These are phyloP conservation scores for Nycteola revayana DNA, from an alignment of 2,888 invertebrate species.

Conservation along the genomic window DNA sequence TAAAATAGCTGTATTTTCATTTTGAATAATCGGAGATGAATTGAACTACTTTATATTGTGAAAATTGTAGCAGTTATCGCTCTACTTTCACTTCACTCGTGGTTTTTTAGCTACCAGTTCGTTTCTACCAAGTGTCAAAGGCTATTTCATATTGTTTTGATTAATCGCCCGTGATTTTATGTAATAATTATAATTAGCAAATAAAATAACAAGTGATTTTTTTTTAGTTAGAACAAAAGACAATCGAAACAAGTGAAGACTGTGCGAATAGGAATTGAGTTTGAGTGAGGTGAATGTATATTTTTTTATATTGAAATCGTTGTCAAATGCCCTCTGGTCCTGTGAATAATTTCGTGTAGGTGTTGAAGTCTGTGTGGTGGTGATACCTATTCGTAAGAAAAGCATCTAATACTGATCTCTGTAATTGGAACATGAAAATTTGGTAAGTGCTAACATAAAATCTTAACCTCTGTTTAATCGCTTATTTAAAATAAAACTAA, in stretches of 20 bases:
- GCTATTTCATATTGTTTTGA: constrained; percentile 35
- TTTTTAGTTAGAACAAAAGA: background rate
- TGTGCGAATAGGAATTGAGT: constrained; percentile 6
- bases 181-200: constrained; percentile 13
- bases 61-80: background rate
- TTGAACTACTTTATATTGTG: too few species aligned
- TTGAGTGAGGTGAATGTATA: constrained; percentile 2
- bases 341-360: constrained; percentile 18
- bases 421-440: too few species aligned
- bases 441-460: too few species aligned
- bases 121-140: constrained; percentile 29
- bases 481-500: too few species aligned
- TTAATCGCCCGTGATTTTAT: constrained; percentile 16
- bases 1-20: constrained; percentile 6
- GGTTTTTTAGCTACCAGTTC: constrained; percentile 20
- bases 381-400: constrained; percentile 13
- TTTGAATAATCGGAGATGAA: background rate
- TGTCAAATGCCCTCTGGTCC: constrained; percentile 10
- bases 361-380: constrained; percentile 21
- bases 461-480: too few species aligned
- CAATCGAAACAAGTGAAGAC: constrained; percentile 7
- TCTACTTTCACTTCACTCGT: constrained; percentile 32
- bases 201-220: constrained; percentile 5
- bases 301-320: constrained; percentile 6
- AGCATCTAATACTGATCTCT: too few species aligned